Percentiles rank a stretch among this genome's conserved stretches.
These are phyloP conservation scores for Crotalus horridus DNA, from an alignment of 2,113 vertebrate genomes.

Conservation along the genomic window DNA sequence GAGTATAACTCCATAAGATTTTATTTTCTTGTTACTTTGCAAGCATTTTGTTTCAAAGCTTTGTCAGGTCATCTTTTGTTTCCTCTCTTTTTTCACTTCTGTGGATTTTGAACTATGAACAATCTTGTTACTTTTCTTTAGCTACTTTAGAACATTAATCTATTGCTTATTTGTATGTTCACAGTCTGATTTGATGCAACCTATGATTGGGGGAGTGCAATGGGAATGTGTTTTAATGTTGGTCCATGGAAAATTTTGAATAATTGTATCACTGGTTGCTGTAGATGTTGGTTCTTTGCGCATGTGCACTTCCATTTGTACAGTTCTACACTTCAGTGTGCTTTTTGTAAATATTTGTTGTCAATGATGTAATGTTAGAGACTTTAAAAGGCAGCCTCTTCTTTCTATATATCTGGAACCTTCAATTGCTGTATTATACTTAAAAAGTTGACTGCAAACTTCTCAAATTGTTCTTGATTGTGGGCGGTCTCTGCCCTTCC, in stretches of 20 bases:
- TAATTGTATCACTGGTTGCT: slow-evolving; percentile 40
- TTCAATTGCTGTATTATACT: slow-evolving; percentile 60
- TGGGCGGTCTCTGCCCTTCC: slow-evolving; percentile 47
- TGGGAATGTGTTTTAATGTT: slow-evolving; percentile 29
- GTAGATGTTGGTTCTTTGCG: slow-evolving; percentile 50
- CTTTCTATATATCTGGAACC: slow-evolving; percentile 54
- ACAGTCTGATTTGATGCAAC: slow-evolving; percentile 35
- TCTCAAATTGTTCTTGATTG: slow-evolving; percentile 53
- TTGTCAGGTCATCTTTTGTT: slow-evolving; percentile 5
- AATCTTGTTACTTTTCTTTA: slow-evolving; percentile 28
- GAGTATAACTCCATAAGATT: not conserved
- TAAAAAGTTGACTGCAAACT: slow-evolving; percentile 60
- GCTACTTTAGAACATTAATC: slow-evolving; percentile 19
- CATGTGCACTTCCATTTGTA: slow-evolving; percentile 54
- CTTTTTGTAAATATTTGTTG: slow-evolving; percentile 65
- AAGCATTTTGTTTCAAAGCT: slow-evolving; percentile 10
- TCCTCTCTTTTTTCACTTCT: slow-evolving; percentile 15
- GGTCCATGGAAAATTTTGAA: slow-evolving; percentile 26
- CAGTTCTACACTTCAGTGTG: slow-evolving; percentile 46
- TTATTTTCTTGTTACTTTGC: slow-evolving; percentile 25
- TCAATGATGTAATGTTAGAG: slow-evolving; percentile 50
- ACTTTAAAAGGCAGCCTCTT: slow-evolving; percentile 55
- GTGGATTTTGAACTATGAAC: not conserved
- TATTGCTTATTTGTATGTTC: slow-evolving; percentile 28
- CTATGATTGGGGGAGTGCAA: slow-evolving; percentile 24